Percentiles rank a stretch among this genome's conserved stretches.
phyloP scores from a whole-genome alignment of 2,797 vertebrate species.

The Typhlichthys eigenmanni region DNA sequence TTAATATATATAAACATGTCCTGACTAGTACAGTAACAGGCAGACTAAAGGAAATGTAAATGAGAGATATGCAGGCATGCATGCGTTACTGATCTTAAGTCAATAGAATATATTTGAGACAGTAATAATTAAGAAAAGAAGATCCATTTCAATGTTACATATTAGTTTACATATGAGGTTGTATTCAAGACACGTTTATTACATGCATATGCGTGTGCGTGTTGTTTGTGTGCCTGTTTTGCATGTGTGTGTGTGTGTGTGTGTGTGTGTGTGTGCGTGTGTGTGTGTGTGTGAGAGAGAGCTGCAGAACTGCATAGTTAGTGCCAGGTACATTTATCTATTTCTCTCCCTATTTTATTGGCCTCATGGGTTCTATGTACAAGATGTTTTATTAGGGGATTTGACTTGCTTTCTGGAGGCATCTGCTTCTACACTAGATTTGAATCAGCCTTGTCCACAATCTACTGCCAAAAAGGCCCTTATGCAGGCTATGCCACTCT shows the following conservation, averaged over 20 bases:
- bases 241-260: slow-evolving; percentile 22
- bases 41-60: background rate
- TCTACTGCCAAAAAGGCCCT: slow-evolving; percentile 10
- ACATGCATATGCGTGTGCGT: slow-evolving; percentile 5
- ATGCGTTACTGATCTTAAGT: slow-evolving; percentile 23
- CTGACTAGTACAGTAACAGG: slow-evolving; percentile 10
- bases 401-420: slow-evolving; percentile 34
- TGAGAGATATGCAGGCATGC: slow-evolving; percentile 1
- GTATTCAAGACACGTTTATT: too few species aligned
- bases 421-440: slow-evolving; percentile 20
- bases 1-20: slow-evolving; percentile 1
- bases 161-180: slow-evolving; percentile 20
- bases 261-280: slow-evolving; percentile 20
- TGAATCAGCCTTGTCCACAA: slow-evolving; percentile 17
- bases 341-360: slow-evolving; percentile 46
- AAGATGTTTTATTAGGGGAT: slow-evolving; percentile 28
- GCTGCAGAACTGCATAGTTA: slow-evolving; percentile 51
- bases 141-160: background rate
- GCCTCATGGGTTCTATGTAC: slow-evolving; percentile 41
- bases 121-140: background rate
- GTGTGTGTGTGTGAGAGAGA: too few species aligned
- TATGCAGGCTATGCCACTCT: background rate
- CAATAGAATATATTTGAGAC: background rate
- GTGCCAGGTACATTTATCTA: slow-evolving; percentile 40
- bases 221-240: slow-evolving; percentile 2